These are phyloP conservation scores for Monarcha castaneiventris DNA, from an alignment of 2,113 vertebrate genomes.

Conservation along the genomic window DNA sequence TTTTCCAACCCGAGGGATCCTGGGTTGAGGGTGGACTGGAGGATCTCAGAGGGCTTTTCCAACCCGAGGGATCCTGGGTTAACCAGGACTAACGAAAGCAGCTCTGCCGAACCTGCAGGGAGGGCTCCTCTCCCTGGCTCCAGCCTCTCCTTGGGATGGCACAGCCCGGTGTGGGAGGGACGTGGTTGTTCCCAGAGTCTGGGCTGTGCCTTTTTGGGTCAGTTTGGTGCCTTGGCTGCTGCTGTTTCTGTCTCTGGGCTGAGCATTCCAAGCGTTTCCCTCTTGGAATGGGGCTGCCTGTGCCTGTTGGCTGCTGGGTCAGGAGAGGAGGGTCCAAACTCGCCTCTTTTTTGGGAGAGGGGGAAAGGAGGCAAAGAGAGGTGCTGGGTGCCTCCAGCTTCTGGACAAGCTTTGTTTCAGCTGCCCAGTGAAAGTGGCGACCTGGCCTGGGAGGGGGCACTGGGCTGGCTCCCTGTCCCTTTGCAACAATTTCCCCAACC, in stretches of 20 bases:
- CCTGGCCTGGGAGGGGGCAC: not conserved
- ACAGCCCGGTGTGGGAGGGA: accelerated
- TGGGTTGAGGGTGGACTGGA: not conserved
- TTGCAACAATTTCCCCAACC: accelerated
- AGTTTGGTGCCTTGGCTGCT: not conserved
- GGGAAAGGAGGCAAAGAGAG: not conserved
- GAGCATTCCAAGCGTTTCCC: not conserved
- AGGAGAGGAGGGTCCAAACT: not conserved
- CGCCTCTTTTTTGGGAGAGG: not conserved
- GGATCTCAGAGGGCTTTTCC: not conserved
- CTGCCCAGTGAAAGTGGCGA: not conserved
- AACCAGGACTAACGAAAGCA: not conserved
- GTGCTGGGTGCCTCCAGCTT: not conserved
- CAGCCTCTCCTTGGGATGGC: accelerated
- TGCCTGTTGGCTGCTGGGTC: not conserved
- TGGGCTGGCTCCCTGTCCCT: not conserved
- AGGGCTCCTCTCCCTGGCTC: accelerated
- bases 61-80: not conserved
- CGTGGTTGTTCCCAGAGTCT: accelerated
- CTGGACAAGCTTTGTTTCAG: not conserved
- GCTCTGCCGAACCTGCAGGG: accelerated
- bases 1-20: not conserved
- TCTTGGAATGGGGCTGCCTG: not conserved
- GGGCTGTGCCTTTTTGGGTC: not conserved
- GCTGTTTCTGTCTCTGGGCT: not conserved